Evolutionary conservation across 2,113 vertebrate genomes (phyloP).

Genomic region (Charina bottae): DNA sequence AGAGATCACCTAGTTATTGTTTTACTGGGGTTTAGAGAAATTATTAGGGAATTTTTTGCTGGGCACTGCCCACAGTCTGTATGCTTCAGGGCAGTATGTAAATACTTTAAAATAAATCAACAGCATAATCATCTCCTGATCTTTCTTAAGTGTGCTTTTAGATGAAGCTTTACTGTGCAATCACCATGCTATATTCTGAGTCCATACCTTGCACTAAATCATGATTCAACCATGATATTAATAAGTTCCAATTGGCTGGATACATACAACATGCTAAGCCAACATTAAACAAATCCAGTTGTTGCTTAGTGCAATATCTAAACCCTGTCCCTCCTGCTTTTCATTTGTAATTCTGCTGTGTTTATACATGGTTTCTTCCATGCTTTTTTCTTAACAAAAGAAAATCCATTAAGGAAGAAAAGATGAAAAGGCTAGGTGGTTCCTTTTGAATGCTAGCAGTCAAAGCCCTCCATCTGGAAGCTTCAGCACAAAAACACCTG

Average conservation of each 20-base stretch:
- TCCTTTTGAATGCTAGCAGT: not conserved
- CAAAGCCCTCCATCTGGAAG: not conserved
- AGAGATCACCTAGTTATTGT: not conserved
- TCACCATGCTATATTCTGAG: not conserved
- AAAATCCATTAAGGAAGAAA: not conserved
- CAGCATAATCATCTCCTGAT: not conserved
- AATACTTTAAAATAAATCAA: not conserved
- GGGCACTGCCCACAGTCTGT: not conserved
- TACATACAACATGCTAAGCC: not conserved
- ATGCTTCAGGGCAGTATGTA: not conserved
- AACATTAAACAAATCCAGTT: not conserved
- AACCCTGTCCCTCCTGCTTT: not conserved
- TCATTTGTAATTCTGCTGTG: not conserved
- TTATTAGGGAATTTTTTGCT: not conserved
- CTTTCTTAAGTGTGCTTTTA: not conserved
- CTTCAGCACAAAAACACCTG: not conserved
- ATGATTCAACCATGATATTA: not conserved
- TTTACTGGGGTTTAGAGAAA: not conserved
- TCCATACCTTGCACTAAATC: not conserved
- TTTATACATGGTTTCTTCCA: not conserved
- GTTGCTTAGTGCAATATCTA: not conserved
- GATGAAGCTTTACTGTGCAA: not conserved
- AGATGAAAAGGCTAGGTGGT: not conserved
- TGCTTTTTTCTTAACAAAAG: not conserved
- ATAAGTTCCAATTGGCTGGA: not conserved